Base-by-base conservation (phyloP, 2,797 vertebrate genomes). In the Gambelia wislizenii region DNA sequence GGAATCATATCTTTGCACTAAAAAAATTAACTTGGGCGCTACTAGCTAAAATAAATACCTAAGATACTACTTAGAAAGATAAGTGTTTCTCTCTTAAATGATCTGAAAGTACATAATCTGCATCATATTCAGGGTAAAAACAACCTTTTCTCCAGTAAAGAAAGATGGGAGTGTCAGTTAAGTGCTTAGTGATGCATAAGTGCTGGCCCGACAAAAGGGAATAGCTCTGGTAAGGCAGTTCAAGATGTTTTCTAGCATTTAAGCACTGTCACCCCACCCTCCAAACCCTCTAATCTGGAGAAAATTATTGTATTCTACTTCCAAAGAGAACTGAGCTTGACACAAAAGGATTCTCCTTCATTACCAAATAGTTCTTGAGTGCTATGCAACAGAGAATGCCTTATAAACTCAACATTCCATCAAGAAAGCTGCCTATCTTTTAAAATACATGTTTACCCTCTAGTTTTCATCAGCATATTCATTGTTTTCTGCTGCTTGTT, bases 1-100 rank as follows among this genome's bases (percentile, higher is more conserved):
- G 78, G 87, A 91, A 79, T 92, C 87, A 89, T 93, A 95, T 91
- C 75, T 86, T 83, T 89, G 20, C 20, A 93, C 61, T 85, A 81
- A 81, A 83, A 82, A 85, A 92, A 90, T 84, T 44, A 74, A 70
- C 22, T 91, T 75, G 91, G 90, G 59, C 56, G 85, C 77, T 87
- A 92, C 59, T 47, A 92, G 78, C 1, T 0, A 12, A 27, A 39
- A 84, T 3, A 87, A 69, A 84, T 87, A 78, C 86, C 85, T 92
- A 59, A 91, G 69, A 83, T 81, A 90, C 89, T 89, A 49, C 89
- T 39, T 47, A 88, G 89, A 6, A n/a, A 84, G 85, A 3, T 86
- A 56, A 83, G 25, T 80, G 36, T 39, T 85, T 91, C 80, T 14
- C 22, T 16, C 42, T 67, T 42, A 69, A 93, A 90, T 3, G 89